Base-by-base conservation (phyloP, 64 coral and sea anemone genomes). In the Orbicella faveolata region DNA sequence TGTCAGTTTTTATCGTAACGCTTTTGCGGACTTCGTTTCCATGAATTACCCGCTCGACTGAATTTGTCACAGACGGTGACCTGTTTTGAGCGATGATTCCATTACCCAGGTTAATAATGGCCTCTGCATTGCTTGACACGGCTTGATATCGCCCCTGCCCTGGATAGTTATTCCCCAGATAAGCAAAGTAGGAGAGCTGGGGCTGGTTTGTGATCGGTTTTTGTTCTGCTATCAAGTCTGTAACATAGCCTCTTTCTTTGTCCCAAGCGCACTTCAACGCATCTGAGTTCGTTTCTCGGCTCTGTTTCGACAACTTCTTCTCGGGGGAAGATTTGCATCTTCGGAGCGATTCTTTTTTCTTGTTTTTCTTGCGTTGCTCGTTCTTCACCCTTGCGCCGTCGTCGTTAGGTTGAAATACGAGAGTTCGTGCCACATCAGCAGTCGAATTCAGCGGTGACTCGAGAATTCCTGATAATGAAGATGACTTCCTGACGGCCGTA, bases 131-230 rank as follows among this genome's bases (percentile, higher is more conserved):
- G 3, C 36, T 18, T 14, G 12, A 34, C 5, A 63, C 16, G 0
- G n/a, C 0, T 16, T 81, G 79, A 39, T 81, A 81, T 17, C 55
- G 26, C 16, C 30, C 55, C 34, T 81, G 64, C 0, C 57, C 4
- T n/a, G 25, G n/a, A 30, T 26, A 26, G 30, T 8, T 63, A 0
- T 20, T 81, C 3, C 79, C 79, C 13, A 81, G 57, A 63, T 63
- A 81, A 11, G 79, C 13, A 63, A 81, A 81, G 79, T 81, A 81
- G 0, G 79, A 81, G 55, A 81, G 79, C 34, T 81, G 79, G 0
- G 79, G 79, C 9, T 81, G 79, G 2, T 9, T 57, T 7, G 14
- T 55, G 9, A 1, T 63, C 52, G 26, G 75, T 78, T 18, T 0
- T 53, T 17, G 30, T 18, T 81, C 23, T 36, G 79, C 79, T 26